Base-by-base conservation (phyloP, 2,888 invertebrate genomes). In the Diabrotica balteata region DNA sequence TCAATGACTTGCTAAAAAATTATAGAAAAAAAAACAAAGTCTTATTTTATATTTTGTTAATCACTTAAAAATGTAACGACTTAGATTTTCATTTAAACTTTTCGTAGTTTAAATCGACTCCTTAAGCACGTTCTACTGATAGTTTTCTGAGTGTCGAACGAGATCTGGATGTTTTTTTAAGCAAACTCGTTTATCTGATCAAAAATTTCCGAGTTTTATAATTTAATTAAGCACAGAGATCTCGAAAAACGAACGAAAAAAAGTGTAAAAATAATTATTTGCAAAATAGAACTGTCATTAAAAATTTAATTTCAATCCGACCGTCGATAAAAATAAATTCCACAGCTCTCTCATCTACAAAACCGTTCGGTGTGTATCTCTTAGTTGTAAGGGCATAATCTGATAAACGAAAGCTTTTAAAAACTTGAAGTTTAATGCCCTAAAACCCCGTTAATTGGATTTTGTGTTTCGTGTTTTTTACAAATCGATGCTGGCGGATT, bases 401-500 rank as follows among this genome's bases (percentile, higher is more conserved):
- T 69, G 74, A 74, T 76, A 72, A 73, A 70, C 62, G 68, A 64
- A 69, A 69, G 72, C 72, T 73, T 73, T 73, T 70, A 69, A 72
- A 72, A 74, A 67, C 71, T 68, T 59, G 47, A 63, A 72, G 74
- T 73, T 75, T 75, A 73, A 73, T 70, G 72, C 74, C 67, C 66
- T 64, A 72, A 69, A 72, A 32, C 32, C 74, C 73, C 69, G 75
- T 75, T 75, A 75, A 76, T 75, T 75, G 74, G 73, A 73, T 74
- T 73, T 70, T 51, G 66, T 70, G 66, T 69, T 70, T 61, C 61
- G 52, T 61, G 58, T 61, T 64, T 64, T 64, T 55, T 42, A 52
- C 64, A 59, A 64, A 64, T 64, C 64, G 64, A 64, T 64, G 52
- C 58, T 7, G 42, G 7, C 8, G 47, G 64, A 64, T 64, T 64